Evolutionary conservation across 2,888 invertebrate genomes (phyloP), one percentile per base, ranked within the genome.

Genomic region (Patella depressa): DNA sequence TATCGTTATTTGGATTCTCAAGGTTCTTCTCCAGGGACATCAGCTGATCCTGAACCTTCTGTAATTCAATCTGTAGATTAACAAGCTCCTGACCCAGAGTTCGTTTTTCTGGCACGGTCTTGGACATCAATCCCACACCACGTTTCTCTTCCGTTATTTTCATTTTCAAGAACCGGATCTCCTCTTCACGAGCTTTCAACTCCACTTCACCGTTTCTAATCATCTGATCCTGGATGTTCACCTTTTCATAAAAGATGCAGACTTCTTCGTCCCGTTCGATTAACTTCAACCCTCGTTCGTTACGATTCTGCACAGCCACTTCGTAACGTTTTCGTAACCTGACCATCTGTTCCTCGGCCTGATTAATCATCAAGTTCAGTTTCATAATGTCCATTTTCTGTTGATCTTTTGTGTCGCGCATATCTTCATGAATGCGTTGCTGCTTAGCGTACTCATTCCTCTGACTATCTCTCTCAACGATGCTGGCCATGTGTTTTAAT

Each of bases 261-360:
- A 91, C 91, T 87, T 92, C 91, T 79, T 91, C 91, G 83, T 91
- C 90, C 79, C 91, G 84, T 81, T 92, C 90, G 79, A 92, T 90
- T 19, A 92, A 84, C 78, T 91, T 89, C 45, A 92, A 88, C 73
- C 91, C 91, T 77, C 91, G 85, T 81, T 90, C 90, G 82, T 92
- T 91, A 77, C 91, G 85, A 74, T 91, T 88, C 78, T 91, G 88
- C 12, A 91, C 89, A 69, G 89, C 89, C 53, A 88, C 87, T 74
- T 91, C 91, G 76, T 91, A 91, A 77, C 88, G 84, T 75, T 91
- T 91, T 75, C 91, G 81, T 34, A 91, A 85, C 72, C 89, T 88
- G 5, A 90, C 90, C 89, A 91, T 91, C 77, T 90, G 88, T 78
- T 91, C 90, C 82, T 92, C 91, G 0, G 90, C 89, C 73, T 90